These are phyloP conservation scores for Rattus norvegicus DNA, from an alignment of 2,113 vertebrate genomes.

Conservation along the genomic window DNA sequence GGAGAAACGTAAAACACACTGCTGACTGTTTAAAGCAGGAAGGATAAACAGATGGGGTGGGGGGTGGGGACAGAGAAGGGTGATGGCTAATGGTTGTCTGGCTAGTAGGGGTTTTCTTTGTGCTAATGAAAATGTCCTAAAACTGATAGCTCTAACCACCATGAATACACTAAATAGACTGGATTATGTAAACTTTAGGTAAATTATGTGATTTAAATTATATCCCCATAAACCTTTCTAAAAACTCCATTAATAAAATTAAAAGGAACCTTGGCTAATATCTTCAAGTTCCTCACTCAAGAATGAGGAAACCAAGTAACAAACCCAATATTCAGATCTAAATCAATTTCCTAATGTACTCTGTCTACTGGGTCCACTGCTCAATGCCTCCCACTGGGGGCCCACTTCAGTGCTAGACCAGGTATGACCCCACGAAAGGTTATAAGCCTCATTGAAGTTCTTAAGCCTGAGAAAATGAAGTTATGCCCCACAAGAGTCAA, in stretches of 20 bases:
- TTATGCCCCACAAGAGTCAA: not conserved
- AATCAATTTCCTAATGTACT: not conserved
- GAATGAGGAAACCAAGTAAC: not conserved
- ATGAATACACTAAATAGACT: not conserved
- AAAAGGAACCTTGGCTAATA: not conserved
- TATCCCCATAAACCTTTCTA: not conserved
- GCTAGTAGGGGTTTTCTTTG: not conserved
- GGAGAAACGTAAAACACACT: not conserved
- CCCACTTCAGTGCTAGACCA: not conserved
- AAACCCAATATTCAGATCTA: not conserved
- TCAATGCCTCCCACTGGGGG: not conserved
- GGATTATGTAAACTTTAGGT: not conserved
- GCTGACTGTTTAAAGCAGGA: not conserved
- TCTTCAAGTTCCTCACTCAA: not conserved
- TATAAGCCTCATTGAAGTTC: not conserved
- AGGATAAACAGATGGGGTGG: accelerated
- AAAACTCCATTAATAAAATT: not conserved
- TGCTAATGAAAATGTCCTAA: not conserved
- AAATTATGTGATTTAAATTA: not conserved
- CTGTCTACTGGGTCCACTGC: not conserved
- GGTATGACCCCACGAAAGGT: not conserved
- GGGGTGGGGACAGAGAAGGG: not conserved
- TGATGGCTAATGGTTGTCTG: not conserved
- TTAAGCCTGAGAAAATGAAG: not conserved
- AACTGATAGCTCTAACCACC: not conserved